phyloP scores from a whole-genome alignment of 2,113 vertebrate genomes.

The Chaenocephalus aceratus region DNA sequence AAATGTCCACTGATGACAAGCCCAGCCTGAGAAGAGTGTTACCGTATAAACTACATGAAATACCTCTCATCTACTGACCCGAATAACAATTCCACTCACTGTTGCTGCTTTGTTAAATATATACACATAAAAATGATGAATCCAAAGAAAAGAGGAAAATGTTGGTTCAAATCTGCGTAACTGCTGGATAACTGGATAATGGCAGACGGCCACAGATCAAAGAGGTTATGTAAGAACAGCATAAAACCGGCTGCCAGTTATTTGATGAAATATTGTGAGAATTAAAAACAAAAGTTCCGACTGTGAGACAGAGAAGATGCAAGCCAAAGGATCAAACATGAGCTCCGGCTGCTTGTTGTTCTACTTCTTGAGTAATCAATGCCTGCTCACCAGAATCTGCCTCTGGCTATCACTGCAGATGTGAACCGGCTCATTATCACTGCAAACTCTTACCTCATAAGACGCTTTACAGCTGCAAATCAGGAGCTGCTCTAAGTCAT shows the following conservation, averaged over 20 bases:
- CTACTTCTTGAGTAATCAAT: constrained; percentile 59
- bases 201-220: constrained; percentile 9
- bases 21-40: constrained; percentile 7
- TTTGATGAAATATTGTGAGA: constrained; percentile 21
- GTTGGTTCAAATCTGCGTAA: neutral
- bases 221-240: constrained; percentile 19
- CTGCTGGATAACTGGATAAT: neutral
- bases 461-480: constrained; percentile 45
- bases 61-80: constrained; percentile 29
- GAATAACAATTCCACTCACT: constrained; percentile 20
- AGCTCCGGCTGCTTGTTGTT: constrained; percentile 54
- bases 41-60: constrained; percentile 38
- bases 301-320: constrained; percentile 14
- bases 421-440: constrained; percentile 63
- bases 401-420: constrained; percentile 61
- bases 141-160: neutral
- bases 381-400: constrained; percentile 57
- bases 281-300: neutral
- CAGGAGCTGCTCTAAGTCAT: constrained; percentile 27
- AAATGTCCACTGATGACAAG: constrained; percentile 63
- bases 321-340: constrained; percentile 40
- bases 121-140: constrained; percentile 6
- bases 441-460: constrained; percentile 51
- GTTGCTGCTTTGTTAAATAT: neutral
- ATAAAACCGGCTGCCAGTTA: constrained; percentile 7